phyloP scores from a whole-genome alignment of 92 coral and sea anemone species.

The Phenganax subtilis region DNA sequence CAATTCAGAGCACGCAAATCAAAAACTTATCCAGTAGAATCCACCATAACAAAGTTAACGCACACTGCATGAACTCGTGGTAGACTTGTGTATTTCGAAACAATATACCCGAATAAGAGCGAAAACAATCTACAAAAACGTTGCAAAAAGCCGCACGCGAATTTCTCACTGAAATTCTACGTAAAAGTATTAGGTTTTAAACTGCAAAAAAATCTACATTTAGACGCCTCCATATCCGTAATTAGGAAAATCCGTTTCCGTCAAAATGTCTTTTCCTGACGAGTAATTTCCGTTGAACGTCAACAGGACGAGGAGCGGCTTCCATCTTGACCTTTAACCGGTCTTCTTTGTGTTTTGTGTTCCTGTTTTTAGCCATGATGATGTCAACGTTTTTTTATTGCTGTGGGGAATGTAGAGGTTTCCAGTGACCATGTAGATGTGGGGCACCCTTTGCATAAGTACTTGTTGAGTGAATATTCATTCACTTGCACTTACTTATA shows the following conservation, averaged over 20 bases:
- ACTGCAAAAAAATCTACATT: background rate
- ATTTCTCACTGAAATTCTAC: background rate
- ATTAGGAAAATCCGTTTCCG: constrained; percentile 37
- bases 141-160: background rate
- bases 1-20: no score
- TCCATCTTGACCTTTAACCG: constrained; percentile 9
- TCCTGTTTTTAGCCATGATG: background rate
- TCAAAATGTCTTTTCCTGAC: constrained; percentile 10
- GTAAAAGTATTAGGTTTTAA: background rate
- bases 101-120: no score
- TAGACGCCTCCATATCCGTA: constrained; percentile 19
- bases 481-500: no score
- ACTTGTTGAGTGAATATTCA: no score
- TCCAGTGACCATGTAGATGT: no score
- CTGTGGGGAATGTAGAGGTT: no score
- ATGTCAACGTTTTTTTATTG: no score
- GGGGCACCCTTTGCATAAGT: no score
- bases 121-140: background rate
- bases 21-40: no score
- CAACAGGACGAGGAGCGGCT: constrained; percentile 14
- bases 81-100: no score
- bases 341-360: background rate
- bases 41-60: no score
- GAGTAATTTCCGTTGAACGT: constrained; percentile 11
- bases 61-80: no score